Base-by-base conservation (phyloP, 2,113 vertebrate species). In the Sigmodon hispidus region DNA sequence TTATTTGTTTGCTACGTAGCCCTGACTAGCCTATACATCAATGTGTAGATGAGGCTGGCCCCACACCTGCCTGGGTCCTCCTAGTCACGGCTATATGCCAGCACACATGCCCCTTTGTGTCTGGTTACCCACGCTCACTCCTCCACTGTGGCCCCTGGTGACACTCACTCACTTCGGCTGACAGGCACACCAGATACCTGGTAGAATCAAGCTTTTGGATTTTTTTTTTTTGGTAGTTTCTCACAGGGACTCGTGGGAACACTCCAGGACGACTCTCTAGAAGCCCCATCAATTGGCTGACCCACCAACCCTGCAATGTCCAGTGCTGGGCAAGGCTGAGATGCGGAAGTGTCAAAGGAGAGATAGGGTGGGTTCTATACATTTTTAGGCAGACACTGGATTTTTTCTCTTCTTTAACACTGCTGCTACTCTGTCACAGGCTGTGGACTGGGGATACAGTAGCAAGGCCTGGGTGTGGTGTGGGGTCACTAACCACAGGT, bases 161-260 rank as follows among this genome's bases (percentile, higher is more conserved):
- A 79, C 5, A 11, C 5, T 79, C 69, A 24, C 63, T 7, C 13
- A 55, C 76, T 63, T 52, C 86, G 36, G 55, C 79, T 55, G 29
- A 45, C 87, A 80, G 16, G 15, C 45, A 69, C 43, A 43, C 87
- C 15, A 61, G 36, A 40, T 50, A 93, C 45, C 48, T 90, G 61
- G 11, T 24, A 40, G 36, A 79, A 17, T 77, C 65, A 48, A 73
- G 75, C 6, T 43, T 92, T 87, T 52, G n/a, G 9, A 13, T 55
- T 97, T 70, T 48, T 96, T 55, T 97, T 70, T 48, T 96, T 93
- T 87, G 55, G 91, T 65, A 87, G 48, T 91, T 94, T 85, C 29
- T 34, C 26, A 63, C 36, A 24, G 89, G 22, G 59, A 75, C 84
- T 69, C 72, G 73, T 83, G 52, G 36, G 36, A 94, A 65, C 1